Evolutionary conservation across 1,140 invertebrate species (phyloP).

Genomic region (Drosophila pallidifrons): DNA sequence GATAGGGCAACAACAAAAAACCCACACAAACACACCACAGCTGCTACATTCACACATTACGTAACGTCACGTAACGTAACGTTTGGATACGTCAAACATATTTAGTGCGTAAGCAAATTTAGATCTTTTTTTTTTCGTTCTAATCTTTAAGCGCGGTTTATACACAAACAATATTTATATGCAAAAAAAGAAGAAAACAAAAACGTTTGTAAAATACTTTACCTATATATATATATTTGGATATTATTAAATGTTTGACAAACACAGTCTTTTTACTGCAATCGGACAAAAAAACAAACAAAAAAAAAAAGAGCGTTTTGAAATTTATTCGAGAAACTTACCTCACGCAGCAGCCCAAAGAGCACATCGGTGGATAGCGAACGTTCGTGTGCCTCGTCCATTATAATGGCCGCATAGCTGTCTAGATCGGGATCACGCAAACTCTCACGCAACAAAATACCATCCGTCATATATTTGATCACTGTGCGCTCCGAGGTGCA

Average conservation of each 20-base stretch:
- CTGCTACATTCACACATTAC: conserved; percentile 26
- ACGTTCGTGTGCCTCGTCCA: conserved; percentile 99
- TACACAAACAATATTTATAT: conserved; percentile 1
- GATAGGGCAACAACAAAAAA: conserved; percentile 1
- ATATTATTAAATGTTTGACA: conserved; percentile 80
- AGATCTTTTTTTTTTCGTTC: conserved; percentile 5
- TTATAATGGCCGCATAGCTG: conserved; percentile 98
- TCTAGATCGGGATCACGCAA: conserved; percentile 97
- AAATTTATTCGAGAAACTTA: conserved; percentile 85
- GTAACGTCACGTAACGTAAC: conserved; percentile 20
- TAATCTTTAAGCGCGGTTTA: conserved; percentile 1
- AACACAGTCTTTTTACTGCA: conserved; percentile 9
- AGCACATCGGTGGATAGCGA: conserved; percentile 99
- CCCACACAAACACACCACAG: conserved; percentile 4
- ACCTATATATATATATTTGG: conserved; percentile 61
- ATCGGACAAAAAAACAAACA: neutral
- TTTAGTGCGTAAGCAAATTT: conserved; percentile 43
- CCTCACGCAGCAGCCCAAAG: conserved; percentile 97
- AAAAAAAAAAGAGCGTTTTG: too few species aligned
- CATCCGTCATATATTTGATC: conserved; percentile 99
- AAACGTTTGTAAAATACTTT: conserved; percentile 6
- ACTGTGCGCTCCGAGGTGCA: conserved; percentile 98
- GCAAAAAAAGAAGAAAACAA: neutral
- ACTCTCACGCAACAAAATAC: conserved; percentile 98
- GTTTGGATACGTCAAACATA: conserved; percentile 8